A percentile compares a stretch with the other conserved stretches of the same genome.
Evolutionary conservation across 2,113 vertebrate genomes (phyloP).

Genomic region (Madoqua kirkii): DNA sequence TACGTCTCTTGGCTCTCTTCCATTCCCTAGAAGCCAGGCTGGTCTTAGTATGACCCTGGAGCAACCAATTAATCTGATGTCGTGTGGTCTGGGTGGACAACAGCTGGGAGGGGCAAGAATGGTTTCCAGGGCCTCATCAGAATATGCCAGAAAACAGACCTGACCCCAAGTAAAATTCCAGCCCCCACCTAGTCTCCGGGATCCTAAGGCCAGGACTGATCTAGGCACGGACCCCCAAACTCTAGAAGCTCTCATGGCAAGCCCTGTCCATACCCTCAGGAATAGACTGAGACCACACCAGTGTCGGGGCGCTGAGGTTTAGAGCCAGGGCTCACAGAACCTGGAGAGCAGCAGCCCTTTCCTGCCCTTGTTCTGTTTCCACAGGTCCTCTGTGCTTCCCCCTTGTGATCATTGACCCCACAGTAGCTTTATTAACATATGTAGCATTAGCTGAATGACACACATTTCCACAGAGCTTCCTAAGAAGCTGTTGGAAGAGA

Average conservation of each 20-base stretch:
- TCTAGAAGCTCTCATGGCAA: not conserved
- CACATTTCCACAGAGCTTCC: constrained; percentile 10
- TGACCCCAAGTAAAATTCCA: not conserved
- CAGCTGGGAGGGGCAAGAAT: not conserved
- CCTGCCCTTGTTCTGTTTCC: not conserved
- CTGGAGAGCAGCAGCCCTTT: not conserved
- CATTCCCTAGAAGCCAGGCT: not conserved
- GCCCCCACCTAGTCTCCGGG: not conserved
- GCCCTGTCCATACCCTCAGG: not conserved
- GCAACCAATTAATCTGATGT: not conserved
- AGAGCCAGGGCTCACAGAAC: not conserved
- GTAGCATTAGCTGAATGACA: constrained; percentile 25
- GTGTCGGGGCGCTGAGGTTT: not conserved
- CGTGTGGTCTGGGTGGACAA: not conserved
- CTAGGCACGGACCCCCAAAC: not conserved
- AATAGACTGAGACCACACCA: not conserved
- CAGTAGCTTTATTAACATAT: not conserved
- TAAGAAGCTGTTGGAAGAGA: not conserved
- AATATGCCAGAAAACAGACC: not conserved
- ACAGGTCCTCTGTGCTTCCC: not conserved
- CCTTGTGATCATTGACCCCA: not conserved
- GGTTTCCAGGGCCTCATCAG: not conserved
- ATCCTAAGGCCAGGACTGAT: not conserved
- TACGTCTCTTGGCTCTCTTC: not conserved
- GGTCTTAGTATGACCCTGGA: not conserved